Conservation (phyloP, 2,797 vertebrate species). For the Cyclopterus lumpus region DNA sequence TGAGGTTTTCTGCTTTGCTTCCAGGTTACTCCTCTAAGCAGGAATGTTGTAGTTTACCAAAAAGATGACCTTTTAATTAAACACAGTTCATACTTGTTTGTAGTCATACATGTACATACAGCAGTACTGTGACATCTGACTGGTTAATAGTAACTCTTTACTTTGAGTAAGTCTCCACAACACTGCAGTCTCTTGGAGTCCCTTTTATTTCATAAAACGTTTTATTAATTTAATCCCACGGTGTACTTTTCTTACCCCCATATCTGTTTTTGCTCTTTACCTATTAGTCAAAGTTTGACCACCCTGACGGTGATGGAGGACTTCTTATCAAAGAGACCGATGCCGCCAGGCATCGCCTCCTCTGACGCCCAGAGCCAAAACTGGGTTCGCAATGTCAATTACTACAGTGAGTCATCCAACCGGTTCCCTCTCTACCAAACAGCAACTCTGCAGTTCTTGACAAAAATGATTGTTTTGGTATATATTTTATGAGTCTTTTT, state of each 20-base stretch:
- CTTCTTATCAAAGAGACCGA: constrained; percentile 91
- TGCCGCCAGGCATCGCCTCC: constrained; percentile 80
- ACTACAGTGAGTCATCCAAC: constrained; percentile 91
- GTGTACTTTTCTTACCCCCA: not conserved
- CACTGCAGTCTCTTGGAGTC: not conserved
- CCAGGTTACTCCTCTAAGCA: not conserved
- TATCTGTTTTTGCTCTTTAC: constrained; percentile 49
- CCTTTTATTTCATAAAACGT: not conserved
- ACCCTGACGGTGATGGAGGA: constrained; percentile 96
- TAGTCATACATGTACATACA: not conserved
- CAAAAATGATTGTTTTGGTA: not conserved
- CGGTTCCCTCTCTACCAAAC: constrained; percentile 10
- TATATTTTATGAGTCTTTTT: not conserved
- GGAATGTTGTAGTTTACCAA: not conserved
- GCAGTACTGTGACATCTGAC: not conserved
- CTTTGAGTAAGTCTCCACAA: not conserved
- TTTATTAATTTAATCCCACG: not conserved
- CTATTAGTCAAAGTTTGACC: constrained; percentile 94
- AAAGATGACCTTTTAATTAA: not conserved
- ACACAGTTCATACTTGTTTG: not conserved
- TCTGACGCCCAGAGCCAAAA: constrained; percentile 84
- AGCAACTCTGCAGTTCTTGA: not conserved
- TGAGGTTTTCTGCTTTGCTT: constrained; percentile 4
- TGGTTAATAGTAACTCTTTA: not conserved
- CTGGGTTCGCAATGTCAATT: constrained; percentile 95